Conservation (phyloP, 2,888 invertebrate species). For the Acrobasis suavella region DNA sequence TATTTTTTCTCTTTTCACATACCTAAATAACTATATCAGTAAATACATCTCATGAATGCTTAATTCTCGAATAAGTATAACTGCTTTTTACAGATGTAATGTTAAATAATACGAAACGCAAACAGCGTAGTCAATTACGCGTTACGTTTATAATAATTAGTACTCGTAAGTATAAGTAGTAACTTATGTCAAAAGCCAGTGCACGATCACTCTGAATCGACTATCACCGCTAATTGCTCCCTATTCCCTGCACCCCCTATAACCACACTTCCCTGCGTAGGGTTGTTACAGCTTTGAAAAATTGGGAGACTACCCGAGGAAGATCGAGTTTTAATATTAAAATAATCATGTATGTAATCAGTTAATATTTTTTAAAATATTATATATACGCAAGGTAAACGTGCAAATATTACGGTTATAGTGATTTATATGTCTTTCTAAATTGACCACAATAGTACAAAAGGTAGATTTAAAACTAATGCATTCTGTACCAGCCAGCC, state of each 20-base stretch:
- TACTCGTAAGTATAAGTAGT: constrained; percentile 58
- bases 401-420: no score
- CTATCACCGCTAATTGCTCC: constrained; percentile 82
- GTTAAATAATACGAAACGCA: constrained; percentile 13
- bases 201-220: constrained; percentile 82
- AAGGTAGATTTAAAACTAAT: no score
- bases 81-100: neutral
- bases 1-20: no score
- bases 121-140: neutral
- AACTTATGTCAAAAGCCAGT: constrained; percentile 80
- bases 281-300: constrained; percentile 1
- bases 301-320: neutral
- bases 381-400: no score
- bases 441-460: no score
- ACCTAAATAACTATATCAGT: no score
- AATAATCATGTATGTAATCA: no score
- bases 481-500: no score
- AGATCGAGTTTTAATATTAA: neutral
- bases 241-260: constrained; percentile 41
- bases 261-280: constrained; percentile 32
- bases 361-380: no score
- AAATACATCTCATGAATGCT: neutral
- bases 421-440: no score
- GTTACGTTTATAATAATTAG: neutral
- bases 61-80: neutral